Conservation (phyloP, 1,140 invertebrate genomes). For the Stegodyphus mimosarum region DNA sequence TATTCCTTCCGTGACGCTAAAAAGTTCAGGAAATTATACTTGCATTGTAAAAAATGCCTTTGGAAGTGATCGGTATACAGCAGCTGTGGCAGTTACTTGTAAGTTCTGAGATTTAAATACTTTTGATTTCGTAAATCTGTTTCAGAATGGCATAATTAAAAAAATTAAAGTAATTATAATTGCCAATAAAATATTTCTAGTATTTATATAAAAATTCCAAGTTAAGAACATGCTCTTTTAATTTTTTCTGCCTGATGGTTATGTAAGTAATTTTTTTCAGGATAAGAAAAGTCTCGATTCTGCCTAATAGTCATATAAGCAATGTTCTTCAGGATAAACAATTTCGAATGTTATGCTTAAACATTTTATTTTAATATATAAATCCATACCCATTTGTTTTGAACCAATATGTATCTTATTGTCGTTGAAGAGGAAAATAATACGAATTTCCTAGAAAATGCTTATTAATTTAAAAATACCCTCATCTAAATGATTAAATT, state of each 20-base stretch:
- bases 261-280: too few relatives aligned
- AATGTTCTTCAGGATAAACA: too few relatives aligned
- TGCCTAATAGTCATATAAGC: too few relatives aligned
- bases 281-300: too few relatives aligned
- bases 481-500: too few relatives aligned
- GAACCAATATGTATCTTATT: too few relatives aligned
- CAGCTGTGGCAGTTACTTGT: constrained; percentile 87
- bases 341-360: too few relatives aligned
- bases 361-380: too few relatives aligned
- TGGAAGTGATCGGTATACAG: constrained; percentile 89
- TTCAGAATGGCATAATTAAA: neutral
- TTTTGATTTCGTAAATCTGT: neutral
- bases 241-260: neutral
- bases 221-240: neutral
- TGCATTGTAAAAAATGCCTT: constrained; percentile 94
- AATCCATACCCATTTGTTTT: too few relatives aligned
- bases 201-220: neutral
- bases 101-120: constrained; percentile 63
- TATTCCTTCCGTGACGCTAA: constrained; percentile 59
- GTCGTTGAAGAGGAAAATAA: too few relatives aligned
- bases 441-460: too few relatives aligned
- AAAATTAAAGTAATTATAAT: neutral
- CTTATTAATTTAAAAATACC: too few relatives aligned
- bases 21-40: constrained; percentile 83
- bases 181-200: neutral